Evolutionary conservation across 2,888 invertebrate genomes (phyloP).

Genomic region (Maniola hyperantus): DNA sequence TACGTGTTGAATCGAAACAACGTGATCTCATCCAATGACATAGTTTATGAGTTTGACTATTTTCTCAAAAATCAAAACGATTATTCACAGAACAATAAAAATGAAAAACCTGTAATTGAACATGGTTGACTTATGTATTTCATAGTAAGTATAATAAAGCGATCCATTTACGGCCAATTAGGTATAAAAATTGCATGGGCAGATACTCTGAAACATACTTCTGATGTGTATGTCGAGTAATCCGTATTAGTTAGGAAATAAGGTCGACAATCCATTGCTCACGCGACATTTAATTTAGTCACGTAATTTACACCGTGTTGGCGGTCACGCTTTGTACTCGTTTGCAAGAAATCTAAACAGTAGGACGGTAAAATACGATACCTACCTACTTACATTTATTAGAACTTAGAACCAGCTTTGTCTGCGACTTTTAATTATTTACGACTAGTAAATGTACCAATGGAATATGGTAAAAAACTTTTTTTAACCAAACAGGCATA

Average conservation of each 20-base stretch:
- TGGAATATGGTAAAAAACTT: too few relatives aligned
- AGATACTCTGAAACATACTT: conserved; percentile 8
- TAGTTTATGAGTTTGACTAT: neutral
- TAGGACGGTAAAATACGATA: conserved; percentile 26
- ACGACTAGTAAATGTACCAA: too few relatives aligned
- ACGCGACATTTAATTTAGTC: conserved; percentile 15
- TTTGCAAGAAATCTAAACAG: conserved; percentile 35
- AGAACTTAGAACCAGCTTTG: conserved; percentile 5
- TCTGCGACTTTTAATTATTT: neutral
- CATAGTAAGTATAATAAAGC: conserved; percentile 21
- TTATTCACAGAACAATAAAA: neutral
- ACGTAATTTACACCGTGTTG: conserved; percentile 40
- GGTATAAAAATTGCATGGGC: conserved; percentile 31
- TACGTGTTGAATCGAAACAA: neutral
- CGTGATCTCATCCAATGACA: neutral
- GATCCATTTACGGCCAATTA: conserved; percentile 36
- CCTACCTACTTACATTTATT: conserved; percentile 1
- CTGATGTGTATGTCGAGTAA: neutral
- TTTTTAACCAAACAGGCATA: neutral
- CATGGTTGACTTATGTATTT: conserved; percentile 10
- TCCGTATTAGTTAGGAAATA: conserved; percentile 23
- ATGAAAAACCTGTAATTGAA: conserved; percentile 4
- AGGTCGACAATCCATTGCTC: conserved; percentile 20
- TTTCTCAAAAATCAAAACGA: neutral
- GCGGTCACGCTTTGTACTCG: conserved; percentile 41